A percentile compares a stretch with the other conserved stretches of the same genome.
Conservation (phyloP, 2,797 vertebrate species). For the Lepus oiostolus region DNA sequence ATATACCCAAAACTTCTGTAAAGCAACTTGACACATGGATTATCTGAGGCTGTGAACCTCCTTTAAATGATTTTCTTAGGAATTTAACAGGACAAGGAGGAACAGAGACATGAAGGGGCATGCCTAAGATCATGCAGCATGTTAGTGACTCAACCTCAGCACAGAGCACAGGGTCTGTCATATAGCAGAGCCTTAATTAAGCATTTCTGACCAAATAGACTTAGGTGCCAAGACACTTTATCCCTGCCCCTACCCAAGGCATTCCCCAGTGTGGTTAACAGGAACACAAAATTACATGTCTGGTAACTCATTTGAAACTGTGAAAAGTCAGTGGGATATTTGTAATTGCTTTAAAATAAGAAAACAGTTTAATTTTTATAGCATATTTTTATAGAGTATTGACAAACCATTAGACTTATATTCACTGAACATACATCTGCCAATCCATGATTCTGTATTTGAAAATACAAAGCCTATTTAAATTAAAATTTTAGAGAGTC, state of each 20-base stretch:
- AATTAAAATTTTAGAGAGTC: slow-evolving; percentile 15
- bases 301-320: not conserved
- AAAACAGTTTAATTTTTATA: slow-evolving; percentile 15
- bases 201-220: not conserved
- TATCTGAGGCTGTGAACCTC: not conserved
- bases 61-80: not conserved
- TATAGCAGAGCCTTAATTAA: not conserved
- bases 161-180: not conserved
- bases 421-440: not conserved
- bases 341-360: not conserved
- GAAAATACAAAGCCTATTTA: slow-evolving; percentile 48
- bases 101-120: not conserved
- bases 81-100: not conserved
- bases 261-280: not conserved
- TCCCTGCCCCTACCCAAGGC: not conserved
- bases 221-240: not conserved
- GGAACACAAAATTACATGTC: not conserved
- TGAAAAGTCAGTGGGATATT: not conserved
- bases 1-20: not conserved
- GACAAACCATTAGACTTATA: not conserved
- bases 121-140: not conserved
- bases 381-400: not conserved
- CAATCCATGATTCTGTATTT: not conserved
- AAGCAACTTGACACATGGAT: not conserved
- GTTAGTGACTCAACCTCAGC: not conserved